Evolutionary conservation across 2,797 vertebrate genomes (phyloP), one percentile per base, ranked within the genome.

Genomic region (Perodicticus potto): DNA sequence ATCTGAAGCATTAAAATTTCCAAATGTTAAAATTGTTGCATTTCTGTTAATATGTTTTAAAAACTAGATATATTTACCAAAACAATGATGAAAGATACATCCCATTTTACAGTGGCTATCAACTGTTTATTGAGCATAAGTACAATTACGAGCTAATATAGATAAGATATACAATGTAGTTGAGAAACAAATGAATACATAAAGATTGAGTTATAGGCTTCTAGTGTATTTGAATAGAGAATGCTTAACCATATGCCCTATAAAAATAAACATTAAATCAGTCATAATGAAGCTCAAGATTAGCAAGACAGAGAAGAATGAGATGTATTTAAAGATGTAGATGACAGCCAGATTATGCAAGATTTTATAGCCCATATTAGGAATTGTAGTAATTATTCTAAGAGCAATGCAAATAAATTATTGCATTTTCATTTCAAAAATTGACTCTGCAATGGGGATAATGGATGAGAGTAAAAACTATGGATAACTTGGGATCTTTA

Each of bases 221-320:
- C 1, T n/a, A 82, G 14, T 25, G 80, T 72, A 65, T 45, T 92
- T 86, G 25, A 77, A 88, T 29, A 90, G 81, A 81, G 2, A 69
- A 82, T 86, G 14, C 19, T 94, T 86, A 88, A 13, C 19, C 53
- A 77, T 3, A 95, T 77, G 78, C 9, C 53, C 17, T 90, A 49
- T 96, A 89, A 89, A 93, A 97, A 87, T 92, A 89, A 85, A 81
- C 49, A 84, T 84, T 86, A 43, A 1, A 78, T 22, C 4, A 70
- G 67, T 76, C 4, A 89, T 32, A 57, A 8, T 95, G 32, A 86
- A 83, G 27, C 4, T 86, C n/a, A 86, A 89, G 43, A 91, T 86
- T 80, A 86, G 13, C 84, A 45, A 77, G 34, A 13, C 70, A 69
- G 70, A 53, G 13, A 40, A 53, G 4, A 37, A 73, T 12, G 25